Percentiles rank a stretch among this genome's conserved stretches.
phyloP scores from a whole-genome alignment of 2,797 vertebrate genomes.

The Neopelma chrysocephalum region DNA sequence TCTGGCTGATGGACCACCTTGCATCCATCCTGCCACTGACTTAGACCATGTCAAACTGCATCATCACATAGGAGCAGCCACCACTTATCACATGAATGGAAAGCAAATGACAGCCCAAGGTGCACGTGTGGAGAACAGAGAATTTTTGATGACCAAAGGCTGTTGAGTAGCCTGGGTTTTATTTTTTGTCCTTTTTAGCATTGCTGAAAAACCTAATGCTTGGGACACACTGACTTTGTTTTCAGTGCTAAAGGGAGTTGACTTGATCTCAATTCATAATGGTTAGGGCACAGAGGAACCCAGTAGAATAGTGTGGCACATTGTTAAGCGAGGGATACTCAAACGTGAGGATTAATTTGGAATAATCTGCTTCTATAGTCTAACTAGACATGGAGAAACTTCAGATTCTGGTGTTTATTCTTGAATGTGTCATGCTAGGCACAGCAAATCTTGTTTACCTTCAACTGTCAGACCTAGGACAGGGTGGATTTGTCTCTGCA shows the following conservation, averaged over 20 bases:
- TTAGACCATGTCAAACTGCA: not conserved
- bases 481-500: not conserved
- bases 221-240: not conserved
- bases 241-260: not conserved
- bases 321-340: not conserved
- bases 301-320: not conserved
- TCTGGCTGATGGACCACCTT: not conserved
- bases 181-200: not conserved
- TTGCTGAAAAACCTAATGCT: not conserved
- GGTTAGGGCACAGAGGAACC: not conserved
- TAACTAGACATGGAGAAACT: not conserved
- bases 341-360: not conserved
- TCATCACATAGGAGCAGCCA: not conserved
- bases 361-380: not conserved
- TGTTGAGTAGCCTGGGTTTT: not conserved
- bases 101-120: not conserved
- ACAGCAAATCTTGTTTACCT: not conserved
- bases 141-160: not conserved
- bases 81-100: accelerated
- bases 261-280: not conserved
- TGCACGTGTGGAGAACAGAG: not conserved
- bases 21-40: not conserved
- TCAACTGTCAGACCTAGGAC: not conserved
- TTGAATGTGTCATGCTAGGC: not conserved
- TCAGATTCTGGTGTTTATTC: not conserved